phyloP scores from a whole-genome alignment of 2,797 vertebrate genomes.

The Anguilla megastoma region DNA sequence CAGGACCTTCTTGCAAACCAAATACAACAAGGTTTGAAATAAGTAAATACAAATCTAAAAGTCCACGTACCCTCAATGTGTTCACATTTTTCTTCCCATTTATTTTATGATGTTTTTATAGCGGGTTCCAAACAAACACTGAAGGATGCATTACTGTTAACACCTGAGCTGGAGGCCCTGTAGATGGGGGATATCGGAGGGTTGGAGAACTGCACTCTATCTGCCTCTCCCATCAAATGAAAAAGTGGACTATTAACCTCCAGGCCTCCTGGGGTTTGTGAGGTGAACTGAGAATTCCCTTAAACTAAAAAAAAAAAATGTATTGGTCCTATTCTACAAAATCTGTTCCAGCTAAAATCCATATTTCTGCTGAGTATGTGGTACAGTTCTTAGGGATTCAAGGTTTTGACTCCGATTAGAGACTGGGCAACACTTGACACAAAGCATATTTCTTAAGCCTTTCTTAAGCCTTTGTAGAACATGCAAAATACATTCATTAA shows the following conservation, averaged over 20 bases:
- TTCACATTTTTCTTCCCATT: constrained; percentile 8
- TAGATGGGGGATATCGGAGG: neutral
- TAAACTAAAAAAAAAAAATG: neutral
- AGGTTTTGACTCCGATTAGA: neutral
- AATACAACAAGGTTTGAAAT: neutral
- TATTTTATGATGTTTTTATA: constrained; percentile 19
- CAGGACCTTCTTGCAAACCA: neutral
- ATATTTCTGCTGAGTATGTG: neutral
- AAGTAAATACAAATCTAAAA: neutral
- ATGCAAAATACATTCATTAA: neutral
- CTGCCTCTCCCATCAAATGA: constrained; percentile 13
- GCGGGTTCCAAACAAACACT: neutral
- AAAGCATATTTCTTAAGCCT: neutral
- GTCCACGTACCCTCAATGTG: neutral
- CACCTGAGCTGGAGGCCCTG: neutral
- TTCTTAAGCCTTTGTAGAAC: neutral
- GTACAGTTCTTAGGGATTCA: neutral
- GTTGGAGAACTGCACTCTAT: constrained; percentile 1
- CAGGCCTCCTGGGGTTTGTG: neutral
- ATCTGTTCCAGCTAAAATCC: neutral
- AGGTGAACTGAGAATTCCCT: constrained; percentile 1
- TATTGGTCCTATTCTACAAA: neutral
- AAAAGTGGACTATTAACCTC: constrained; percentile 23
- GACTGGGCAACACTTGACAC: neutral
- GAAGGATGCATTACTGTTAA: neutral